These are phyloP conservation scores for Nothoprocta pentlandii DNA, from an alignment of 2,113 vertebrate genomes.

Conservation along the genomic window DNA sequence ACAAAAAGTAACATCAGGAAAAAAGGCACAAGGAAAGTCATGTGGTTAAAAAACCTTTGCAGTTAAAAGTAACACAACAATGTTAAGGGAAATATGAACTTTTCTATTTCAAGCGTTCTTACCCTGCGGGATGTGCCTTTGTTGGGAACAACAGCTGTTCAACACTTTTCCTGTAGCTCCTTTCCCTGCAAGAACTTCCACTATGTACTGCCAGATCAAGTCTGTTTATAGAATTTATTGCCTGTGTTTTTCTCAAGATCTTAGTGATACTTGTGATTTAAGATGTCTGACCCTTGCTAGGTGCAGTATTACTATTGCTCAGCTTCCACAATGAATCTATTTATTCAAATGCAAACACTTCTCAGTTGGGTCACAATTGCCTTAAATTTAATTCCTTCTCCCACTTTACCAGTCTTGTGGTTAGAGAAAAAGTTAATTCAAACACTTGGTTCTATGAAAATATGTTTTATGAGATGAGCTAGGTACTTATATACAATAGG, in stretches of 20 bases:
- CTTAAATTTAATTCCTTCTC: background rate
- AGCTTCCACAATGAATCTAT: background rate
- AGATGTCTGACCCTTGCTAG: background rate
- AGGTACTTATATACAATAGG: background rate
- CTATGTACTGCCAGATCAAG: background rate
- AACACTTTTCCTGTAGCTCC: background rate
- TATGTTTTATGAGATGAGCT: background rate
- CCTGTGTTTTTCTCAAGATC: background rate
- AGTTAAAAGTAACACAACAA: background rate
- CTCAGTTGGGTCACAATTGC: background rate
- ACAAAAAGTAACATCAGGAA: background rate
- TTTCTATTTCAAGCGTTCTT: background rate
- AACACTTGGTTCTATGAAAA: background rate
- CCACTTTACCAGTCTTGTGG: background rate
- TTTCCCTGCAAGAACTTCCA: background rate
- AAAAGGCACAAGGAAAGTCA: background rate
- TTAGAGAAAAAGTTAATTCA: background rate
- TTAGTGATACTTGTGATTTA: background rate
- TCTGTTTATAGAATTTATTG: background rate
- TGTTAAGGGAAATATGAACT: background rate
- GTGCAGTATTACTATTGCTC: background rate
- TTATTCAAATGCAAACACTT: background rate
- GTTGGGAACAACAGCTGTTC: background rate
- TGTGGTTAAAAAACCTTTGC: slow-evolving; percentile 3
- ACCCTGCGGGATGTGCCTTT: background rate